Conservation (phyloP, 2,888 invertebrate species). For the Cheiracanthium punctorium region DNA sequence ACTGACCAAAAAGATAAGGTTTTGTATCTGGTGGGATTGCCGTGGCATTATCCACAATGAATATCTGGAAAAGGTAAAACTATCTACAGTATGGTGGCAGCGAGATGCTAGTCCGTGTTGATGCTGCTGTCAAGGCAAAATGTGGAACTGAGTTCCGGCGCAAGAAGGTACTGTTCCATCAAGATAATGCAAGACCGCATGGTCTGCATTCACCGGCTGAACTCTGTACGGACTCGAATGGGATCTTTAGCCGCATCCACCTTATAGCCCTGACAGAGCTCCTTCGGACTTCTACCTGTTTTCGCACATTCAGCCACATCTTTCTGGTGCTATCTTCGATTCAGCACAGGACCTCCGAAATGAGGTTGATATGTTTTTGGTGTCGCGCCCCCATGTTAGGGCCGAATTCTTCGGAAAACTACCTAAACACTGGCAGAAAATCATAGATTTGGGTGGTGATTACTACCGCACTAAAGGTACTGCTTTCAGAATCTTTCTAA, state of each 20-base stretch:
- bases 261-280: background rate
- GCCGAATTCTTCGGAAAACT: background rate
- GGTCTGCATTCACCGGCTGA: background rate
- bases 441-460: conserved; percentile 5
- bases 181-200: background rate
- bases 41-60: background rate
- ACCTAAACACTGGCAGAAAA: conserved; percentile 20
- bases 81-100: background rate
- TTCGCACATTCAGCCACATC: background rate
- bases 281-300: background rate
- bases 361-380: conserved; percentile 13
- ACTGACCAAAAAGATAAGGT: background rate
- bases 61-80: background rate
- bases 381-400: conserved; percentile 17
- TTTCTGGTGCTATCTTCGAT: background rate
- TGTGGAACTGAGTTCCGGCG: too few species aligned
- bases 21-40: too few species aligned
- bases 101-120: background rate
- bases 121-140: too few species aligned
- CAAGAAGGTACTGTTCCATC: background rate
- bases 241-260: background rate
- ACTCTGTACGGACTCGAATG: background rate
- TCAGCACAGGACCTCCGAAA: conserved; percentile 5
- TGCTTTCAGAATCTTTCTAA: too few species aligned
- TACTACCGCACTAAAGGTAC: too few species aligned